Evolutionary conservation across 2,888 invertebrate species (phyloP).

Genomic region (Cataglyphis albicans): DNA sequence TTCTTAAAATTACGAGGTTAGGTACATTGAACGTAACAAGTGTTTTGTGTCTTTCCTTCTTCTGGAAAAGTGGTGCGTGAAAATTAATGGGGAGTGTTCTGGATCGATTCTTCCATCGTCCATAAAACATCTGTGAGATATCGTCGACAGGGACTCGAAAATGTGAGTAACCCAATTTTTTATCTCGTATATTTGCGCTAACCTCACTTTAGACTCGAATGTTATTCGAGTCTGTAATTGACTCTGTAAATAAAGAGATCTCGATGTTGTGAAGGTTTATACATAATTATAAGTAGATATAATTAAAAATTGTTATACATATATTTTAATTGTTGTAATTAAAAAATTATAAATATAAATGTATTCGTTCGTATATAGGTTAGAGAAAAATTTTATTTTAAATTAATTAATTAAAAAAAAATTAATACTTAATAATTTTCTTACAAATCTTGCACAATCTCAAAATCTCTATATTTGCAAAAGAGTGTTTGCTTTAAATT

Average conservation of each 20-base stretch:
- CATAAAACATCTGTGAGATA: background rate
- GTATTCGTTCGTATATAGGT: too few relatives aligned
- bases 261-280: background rate
- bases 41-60: background rate
- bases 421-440: background rate
- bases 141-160: background rate
- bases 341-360: too few relatives aligned
- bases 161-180: conserved; percentile 29
- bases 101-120: background rate
- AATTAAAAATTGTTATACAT: background rate
- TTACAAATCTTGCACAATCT: background rate
- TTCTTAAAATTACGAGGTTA: background rate
- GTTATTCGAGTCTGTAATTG: background rate
- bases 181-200: background rate
- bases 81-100: background rate
- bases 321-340: background rate
- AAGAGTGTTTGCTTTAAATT: background rate
- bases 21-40: background rate
- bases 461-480: background rate
- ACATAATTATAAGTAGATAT: background rate
- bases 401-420: background rate
- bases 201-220: background rate
- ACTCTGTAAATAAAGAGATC: background rate
- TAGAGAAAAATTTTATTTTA: too few relatives aligned
- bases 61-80: background rate